These are phyloP conservation scores for Luperina testacea DNA, from an alignment of 2,888 invertebrate genomes.

Conservation along the genomic window DNA sequence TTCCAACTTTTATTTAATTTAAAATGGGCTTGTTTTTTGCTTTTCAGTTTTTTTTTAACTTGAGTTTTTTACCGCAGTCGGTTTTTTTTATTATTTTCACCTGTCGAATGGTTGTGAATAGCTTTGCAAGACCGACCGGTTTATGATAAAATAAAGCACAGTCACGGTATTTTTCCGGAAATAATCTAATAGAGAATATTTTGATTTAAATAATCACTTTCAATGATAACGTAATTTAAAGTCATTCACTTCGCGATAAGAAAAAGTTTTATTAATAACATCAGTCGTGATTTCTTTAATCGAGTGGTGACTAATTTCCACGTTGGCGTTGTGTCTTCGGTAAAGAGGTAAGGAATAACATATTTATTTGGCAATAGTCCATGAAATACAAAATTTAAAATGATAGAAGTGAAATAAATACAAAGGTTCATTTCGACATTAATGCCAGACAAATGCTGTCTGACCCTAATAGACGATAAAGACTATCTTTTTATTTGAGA, in stretches of 20 bases:
- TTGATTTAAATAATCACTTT: not conserved
- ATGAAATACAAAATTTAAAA: not conserved
- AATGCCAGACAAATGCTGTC: not conserved
- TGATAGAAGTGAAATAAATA: not conserved
- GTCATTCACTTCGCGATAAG: slow-evolving; percentile 24
- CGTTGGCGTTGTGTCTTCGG: not conserved
- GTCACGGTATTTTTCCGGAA: slow-evolving; percentile 10
- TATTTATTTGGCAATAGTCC: not conserved
- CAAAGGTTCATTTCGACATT: not conserved
- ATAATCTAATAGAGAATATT: not conserved
- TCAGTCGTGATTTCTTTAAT: not conserved
- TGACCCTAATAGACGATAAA: not conserved
- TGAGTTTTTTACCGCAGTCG: no score
- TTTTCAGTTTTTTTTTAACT: no score
- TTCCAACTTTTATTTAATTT: no score
- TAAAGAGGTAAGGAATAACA: not conserved
- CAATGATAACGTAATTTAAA: slow-evolving; percentile 10
- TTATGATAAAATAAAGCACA: not conserved
- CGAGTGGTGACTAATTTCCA: not conserved
- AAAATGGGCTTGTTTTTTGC: no score
- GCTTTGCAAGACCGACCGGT: not conserved
- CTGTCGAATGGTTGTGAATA: no score
- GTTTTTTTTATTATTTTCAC: no score
- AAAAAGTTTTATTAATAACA: not conserved
- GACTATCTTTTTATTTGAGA: not conserved